Conservation (phyloP, 2,113 vertebrate genomes). For the Daphoenositta chrysoptera region DNA sequence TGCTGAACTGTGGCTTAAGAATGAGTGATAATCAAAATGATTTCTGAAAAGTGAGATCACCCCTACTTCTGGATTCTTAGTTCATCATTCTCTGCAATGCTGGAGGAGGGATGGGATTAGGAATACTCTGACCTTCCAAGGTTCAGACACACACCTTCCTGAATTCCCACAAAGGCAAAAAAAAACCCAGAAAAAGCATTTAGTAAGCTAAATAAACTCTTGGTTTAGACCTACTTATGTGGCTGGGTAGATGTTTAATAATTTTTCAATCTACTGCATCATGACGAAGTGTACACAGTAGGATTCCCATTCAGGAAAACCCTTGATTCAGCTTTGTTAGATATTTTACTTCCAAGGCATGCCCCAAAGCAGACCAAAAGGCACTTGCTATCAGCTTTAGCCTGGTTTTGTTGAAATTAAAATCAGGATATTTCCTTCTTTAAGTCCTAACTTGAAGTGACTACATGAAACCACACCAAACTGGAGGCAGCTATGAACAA, state of each 20-base stretch:
- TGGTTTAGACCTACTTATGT: background rate
- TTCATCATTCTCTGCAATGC: background rate
- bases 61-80: background rate
- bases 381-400: background rate
- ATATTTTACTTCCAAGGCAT: background rate
- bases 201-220: background rate
- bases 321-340: background rate
- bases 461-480: background rate
- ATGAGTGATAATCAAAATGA: background rate
- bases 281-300: rapidly evolving
- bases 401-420: background rate
- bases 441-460: background rate
- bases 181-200: background rate
- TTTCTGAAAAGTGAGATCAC: background rate
- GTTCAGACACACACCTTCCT: background rate
- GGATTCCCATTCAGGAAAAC: background rate
- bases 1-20: background rate
- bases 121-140: background rate
- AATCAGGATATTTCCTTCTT: background rate
- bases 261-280: background rate
- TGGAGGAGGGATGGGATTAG: rapidly evolving
- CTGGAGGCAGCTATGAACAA: background rate
- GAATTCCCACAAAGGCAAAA: background rate
- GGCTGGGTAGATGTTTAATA: background rate
- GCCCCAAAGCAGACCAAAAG: background rate